Conservation (phyloP, 2,113 vertebrate genomes). For the Dipodomys spectabilis region DNA sequence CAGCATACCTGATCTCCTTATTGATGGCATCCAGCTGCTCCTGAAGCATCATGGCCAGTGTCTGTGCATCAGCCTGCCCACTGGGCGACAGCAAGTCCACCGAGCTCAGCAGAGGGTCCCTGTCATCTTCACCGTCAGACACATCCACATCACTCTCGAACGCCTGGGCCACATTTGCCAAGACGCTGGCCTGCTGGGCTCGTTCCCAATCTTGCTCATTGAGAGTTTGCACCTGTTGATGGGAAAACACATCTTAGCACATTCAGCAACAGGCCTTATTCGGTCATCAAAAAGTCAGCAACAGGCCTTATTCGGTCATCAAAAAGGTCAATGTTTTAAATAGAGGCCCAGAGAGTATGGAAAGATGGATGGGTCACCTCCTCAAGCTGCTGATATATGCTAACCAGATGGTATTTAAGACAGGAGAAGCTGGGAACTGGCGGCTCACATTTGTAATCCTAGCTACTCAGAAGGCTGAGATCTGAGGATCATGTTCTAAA, state of each 20-base stretch:
- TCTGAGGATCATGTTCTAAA: too few species aligned
- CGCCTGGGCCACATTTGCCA: constrained; percentile 97
- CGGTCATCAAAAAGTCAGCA: neutral
- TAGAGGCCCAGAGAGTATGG: neutral
- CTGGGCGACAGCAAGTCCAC: constrained; percentile 95
- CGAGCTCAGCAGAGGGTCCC: constrained; percentile 94
- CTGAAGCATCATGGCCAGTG: constrained; percentile 97
- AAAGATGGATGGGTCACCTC: constrained; percentile 55
- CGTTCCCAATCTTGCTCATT: constrained; percentile 99
- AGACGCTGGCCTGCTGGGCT: constrained; percentile 96
- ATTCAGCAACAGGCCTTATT: neutral
- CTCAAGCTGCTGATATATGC: constrained; percentile 86
- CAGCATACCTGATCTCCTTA: constrained; percentile 95
- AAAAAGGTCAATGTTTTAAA: accelerated
- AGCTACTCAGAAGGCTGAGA: too few species aligned
- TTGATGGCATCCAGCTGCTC: constrained; percentile 99
- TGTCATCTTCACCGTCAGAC: constrained; percentile 95
- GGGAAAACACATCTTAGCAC: neutral
- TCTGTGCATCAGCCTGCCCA: constrained; percentile 97
- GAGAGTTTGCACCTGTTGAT: constrained; percentile 94
- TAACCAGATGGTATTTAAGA: constrained; percentile 79
- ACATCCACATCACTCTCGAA: constrained; percentile 96
- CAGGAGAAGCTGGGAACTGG: neutral
- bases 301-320: neutral
- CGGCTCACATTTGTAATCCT: too few species aligned